Base-by-base conservation (phyloP, 2,888 invertebrate species). In the Noctuana brunneofusca region DNA sequence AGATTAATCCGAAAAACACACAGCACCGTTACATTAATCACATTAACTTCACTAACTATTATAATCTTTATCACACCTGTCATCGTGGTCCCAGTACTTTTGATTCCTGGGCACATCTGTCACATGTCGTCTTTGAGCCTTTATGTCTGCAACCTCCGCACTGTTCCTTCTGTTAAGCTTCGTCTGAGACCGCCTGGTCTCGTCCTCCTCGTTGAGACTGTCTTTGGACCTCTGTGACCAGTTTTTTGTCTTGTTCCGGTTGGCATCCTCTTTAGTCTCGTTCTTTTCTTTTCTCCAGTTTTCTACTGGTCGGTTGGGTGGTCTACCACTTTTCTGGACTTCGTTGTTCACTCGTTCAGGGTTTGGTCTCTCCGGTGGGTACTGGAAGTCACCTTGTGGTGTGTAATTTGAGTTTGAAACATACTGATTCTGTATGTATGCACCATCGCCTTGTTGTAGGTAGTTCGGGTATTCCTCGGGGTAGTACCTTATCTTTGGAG, bases 11-110 rank as follows among this genome's bases (percentile, higher is more conserved):
- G 24, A 38, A 6, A 14, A 14, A 9, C n/a, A 38, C 3, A 14
- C 38, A 38, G 14, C 38, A 38, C 38, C n/a, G 38, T 38, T 12
- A 32, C 38, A n/a, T 3, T 2, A 52, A 38, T 50, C 58, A 58
- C 58, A 38, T 11, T 65, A 67, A 65, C 65, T 22, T 64, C 73
- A 86, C 86, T 89, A 90, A 86, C 89, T 89, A 63, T 84, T 86
- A 24, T 91, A 91, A 65, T 91, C 91, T 49, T 84, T 88, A 58
- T 91, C 90, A 68, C 89, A 89, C 2, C 91, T 70, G 16, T 91
- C 91, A 43, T 91, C 91, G 22, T 91, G 91, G 68, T 89, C 90
- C 91, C 91, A 91, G 43, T 91, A 91, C 58, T 89, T 90, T 0
- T 86, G 80, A 66, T 83, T 89, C 48, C 90, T 72, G 0, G 90